A percentile compares a stretch with the other conserved stretches of the same genome.
These are phyloP conservation scores for Dromococcyx pavoninus DNA, from an alignment of 2,797 vertebrate species.

Conservation along the genomic window DNA sequence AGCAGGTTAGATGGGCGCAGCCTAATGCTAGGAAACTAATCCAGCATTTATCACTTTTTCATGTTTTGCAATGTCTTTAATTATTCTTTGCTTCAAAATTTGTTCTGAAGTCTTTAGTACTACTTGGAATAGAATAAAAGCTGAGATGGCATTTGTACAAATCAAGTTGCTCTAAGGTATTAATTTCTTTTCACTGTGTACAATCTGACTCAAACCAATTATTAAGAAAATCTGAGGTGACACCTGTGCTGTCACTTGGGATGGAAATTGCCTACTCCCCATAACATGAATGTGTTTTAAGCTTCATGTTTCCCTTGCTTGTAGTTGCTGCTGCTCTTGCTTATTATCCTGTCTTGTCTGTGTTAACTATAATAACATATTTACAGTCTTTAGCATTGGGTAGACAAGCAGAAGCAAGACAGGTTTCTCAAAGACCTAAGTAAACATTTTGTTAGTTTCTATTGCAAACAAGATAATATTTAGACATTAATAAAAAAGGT, in stretches of 20 bases:
- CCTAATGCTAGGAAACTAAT: not conserved
- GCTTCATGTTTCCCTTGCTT: not conserved
- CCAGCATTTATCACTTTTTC: not conserved
- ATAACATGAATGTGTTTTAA: not conserved
- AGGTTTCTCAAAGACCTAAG: not conserved
- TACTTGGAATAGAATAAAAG: not conserved
- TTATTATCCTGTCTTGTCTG: not conserved
- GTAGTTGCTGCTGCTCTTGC: not conserved
- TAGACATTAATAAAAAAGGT: not conserved
- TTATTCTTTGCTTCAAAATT: not conserved
- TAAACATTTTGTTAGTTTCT: not conserved
- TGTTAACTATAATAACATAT: not conserved
- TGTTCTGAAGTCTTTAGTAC: not conserved
- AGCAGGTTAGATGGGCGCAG: not conserved
- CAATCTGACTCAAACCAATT: not conserved
- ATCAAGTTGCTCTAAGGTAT: not conserved
- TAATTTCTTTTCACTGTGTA: not conserved
- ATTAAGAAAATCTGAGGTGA: not conserved
- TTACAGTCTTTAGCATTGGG: not conserved
- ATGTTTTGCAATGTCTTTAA: not conserved
- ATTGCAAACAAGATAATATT: not conserved
- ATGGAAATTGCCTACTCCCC: not conserved
- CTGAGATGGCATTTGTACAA: not conserved
- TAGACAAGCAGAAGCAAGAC: not conserved
- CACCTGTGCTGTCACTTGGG: not conserved